phyloP scores from a whole-genome alignment of 2,888 invertebrate genomes.

The Diloba caeruleocephala region DNA sequence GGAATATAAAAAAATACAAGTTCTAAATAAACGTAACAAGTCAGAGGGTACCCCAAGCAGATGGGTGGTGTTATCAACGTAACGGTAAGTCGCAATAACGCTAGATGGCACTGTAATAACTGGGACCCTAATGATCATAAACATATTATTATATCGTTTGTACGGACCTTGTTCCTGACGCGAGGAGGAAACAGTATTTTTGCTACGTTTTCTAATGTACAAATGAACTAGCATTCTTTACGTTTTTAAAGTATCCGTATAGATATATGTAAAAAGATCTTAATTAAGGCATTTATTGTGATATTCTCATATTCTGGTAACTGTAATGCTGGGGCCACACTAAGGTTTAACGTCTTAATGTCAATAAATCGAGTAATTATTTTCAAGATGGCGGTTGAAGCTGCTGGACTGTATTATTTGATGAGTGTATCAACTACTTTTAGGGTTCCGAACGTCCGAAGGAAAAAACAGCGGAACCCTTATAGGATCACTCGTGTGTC shows the following conservation, averaged over 20 bases:
- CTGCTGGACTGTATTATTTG: too few species aligned
- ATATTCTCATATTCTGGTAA: neutral
- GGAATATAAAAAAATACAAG: neutral
- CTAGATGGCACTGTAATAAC: conserved; percentile 21
- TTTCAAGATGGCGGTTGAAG: too few species aligned
- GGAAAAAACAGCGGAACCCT: too few species aligned
- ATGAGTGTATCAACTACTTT: too few species aligned
- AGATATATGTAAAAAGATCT: conserved; percentile 13
- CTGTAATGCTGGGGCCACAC: too few species aligned
- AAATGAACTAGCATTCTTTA: conserved; percentile 25
- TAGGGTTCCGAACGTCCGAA: too few species aligned
- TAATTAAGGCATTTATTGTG: conserved; percentile 20
- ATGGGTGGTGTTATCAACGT: neutral
- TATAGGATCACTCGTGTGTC: too few species aligned
- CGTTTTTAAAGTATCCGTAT: conserved; percentile 11
- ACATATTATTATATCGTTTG: neutral
- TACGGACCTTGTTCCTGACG: too few species aligned
- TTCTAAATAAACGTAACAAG: neutral
- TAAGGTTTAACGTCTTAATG: too few species aligned
- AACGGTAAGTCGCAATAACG: neutral
- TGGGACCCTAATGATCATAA: neutral
- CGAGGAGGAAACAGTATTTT: neutral
- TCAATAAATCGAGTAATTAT: too few species aligned
- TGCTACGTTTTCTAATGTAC: conserved; percentile 6
- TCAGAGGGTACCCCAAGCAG: neutral